Evolutionary conservation across 2,888 invertebrate genomes (phyloP).

Genomic region (Hypercompe scribonia): DNA sequence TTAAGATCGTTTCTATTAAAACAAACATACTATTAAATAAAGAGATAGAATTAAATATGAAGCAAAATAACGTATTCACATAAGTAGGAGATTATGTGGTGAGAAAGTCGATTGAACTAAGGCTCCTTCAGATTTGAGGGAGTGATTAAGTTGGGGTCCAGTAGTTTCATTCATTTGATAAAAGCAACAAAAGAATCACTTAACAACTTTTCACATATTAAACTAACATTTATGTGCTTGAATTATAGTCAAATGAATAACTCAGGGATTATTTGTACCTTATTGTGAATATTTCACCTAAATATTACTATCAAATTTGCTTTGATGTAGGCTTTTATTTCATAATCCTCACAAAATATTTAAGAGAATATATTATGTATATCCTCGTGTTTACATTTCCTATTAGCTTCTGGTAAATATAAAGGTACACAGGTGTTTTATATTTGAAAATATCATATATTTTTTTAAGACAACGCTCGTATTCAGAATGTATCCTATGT

Average conservation of each 20-base stretch:
- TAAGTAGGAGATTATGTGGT: too few species aligned
- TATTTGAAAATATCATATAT: neutral
- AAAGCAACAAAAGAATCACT: too few species aligned
- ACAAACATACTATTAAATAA: neutral
- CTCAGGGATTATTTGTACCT: neutral
- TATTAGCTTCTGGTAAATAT: neutral
- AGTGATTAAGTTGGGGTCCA: too few species aligned
- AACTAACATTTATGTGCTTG: too few species aligned
- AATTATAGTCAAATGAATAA: neutral
- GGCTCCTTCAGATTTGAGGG: too few species aligned
- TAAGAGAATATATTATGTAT: neutral
- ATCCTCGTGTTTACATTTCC: neutral
- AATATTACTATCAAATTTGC: conserved; percentile 34
- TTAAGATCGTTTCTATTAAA: neutral
- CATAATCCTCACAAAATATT: conserved; percentile 5
- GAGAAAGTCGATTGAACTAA: too few species aligned
- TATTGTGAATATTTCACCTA: conserved; percentile 34
- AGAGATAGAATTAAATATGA: neutral
- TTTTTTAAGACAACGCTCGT: too few species aligned
- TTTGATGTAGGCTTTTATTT: conserved; percentile 25
- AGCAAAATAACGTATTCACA: neutral
- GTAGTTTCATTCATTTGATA: too few species aligned
- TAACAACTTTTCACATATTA: too few species aligned
- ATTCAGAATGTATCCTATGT: too few species aligned
- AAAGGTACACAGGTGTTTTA: neutral